Percentiles rank a stretch among this genome's conserved stretches.
phyloP scores from a whole-genome alignment of 2,797 vertebrate species.

The Tachyglossus aculeatus region DNA sequence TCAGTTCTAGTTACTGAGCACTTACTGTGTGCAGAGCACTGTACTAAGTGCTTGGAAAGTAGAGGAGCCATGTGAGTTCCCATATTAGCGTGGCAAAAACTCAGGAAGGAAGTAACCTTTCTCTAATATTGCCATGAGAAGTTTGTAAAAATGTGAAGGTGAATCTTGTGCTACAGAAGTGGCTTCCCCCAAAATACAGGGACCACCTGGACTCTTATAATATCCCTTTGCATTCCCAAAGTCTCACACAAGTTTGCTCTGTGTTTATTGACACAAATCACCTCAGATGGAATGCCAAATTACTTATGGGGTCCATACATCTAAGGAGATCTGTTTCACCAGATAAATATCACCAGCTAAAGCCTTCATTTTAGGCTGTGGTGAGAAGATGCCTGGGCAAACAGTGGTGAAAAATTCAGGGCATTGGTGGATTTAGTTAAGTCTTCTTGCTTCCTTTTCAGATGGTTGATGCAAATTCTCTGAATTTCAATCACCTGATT shows the following conservation, averaged over 20 bases:
- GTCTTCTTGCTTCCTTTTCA: no score
- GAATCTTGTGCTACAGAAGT: neutral
- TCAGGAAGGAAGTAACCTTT: no score
- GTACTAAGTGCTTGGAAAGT: no score
- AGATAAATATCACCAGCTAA: constrained; percentile 24
- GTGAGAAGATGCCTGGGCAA: constrained; percentile 24
- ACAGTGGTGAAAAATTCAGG: neutral
- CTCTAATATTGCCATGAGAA: no score
- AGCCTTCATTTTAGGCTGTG: constrained; percentile 3
- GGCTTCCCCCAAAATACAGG: neutral
- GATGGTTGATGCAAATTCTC: no score
- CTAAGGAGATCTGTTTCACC: constrained; percentile 11
- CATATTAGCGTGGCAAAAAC: no score
- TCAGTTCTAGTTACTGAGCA: no score
- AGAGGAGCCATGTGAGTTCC: no score
- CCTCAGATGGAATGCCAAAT: constrained; percentile 29
- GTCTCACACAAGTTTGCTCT: constrained; percentile 16
- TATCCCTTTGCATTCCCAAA: neutral
- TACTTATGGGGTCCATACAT: constrained; percentile 27
- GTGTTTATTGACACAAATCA: neutral
- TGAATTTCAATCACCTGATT: no score
- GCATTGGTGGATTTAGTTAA: no score
- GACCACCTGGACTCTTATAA: neutral
- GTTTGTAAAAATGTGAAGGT: no score
- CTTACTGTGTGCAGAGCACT: no score